These are phyloP conservation scores for Sebastes jordani DNA, from an alignment of 2,797 vertebrate species.

Conservation along the genomic window DNA sequence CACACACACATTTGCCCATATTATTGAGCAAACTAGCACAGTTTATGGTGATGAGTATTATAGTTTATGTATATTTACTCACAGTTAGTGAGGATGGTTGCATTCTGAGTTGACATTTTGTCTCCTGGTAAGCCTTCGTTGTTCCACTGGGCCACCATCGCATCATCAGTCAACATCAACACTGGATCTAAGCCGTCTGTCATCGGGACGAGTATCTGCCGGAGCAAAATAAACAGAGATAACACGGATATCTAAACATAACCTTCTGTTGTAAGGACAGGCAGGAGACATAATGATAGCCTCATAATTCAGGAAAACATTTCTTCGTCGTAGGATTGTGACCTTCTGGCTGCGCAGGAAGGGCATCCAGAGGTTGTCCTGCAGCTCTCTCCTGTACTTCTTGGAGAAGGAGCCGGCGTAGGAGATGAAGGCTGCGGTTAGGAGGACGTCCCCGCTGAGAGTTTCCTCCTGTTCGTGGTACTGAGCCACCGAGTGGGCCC, in stretches of 20 bases:
- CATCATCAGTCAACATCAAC: constrained; percentile 79
- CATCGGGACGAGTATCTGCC: constrained; percentile 81
- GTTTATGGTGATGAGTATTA: neutral
- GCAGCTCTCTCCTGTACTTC: constrained; percentile 73
- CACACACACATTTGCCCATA: neutral
- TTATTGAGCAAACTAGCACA: neutral
- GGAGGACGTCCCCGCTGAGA: constrained; percentile 80
- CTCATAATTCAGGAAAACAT: neutral
- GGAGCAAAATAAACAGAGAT: neutral
- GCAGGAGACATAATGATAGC: neutral
- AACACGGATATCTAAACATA: neutral
- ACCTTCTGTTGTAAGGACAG: neutral
- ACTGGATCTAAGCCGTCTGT: constrained; percentile 82
- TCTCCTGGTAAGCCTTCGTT: constrained; percentile 84
- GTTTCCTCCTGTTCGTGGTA: constrained; percentile 85
- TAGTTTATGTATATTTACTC: constrained; percentile 19
- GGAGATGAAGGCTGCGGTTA: constrained; percentile 80
- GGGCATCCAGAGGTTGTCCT: constrained; percentile 82
- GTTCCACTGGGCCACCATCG: constrained; percentile 84
- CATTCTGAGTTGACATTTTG: constrained; percentile 83
- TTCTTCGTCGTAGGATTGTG: neutral
- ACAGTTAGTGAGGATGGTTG: constrained; percentile 80
- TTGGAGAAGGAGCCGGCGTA: constrained; percentile 83
- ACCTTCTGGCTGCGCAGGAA: constrained; percentile 79
- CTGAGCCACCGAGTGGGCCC: constrained; percentile 81